A percentile compares a stretch with the other conserved stretches of the same genome.
Conservation (phyloP, 2,797 vertebrate species). For the Cirrhinus molitorella region DNA sequence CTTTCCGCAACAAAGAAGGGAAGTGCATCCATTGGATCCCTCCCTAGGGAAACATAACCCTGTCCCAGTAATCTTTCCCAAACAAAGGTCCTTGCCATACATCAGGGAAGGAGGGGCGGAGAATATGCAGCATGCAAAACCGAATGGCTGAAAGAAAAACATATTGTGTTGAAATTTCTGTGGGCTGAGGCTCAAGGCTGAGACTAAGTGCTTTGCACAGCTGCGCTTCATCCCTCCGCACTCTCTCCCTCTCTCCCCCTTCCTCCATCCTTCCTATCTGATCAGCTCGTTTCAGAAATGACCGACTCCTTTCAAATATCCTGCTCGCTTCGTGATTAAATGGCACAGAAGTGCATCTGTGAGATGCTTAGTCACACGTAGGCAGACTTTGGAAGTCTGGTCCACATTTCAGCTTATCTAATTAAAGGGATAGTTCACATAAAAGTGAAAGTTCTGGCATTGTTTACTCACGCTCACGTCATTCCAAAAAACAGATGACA, state of each 20-base stretch:
- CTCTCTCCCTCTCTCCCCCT: slow-evolving; percentile 41
- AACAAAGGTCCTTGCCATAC: slow-evolving; percentile 83
- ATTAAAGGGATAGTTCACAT: background rate
- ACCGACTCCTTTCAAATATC: slow-evolving; percentile 26
- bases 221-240: slow-evolving; percentile 55
- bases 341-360: background rate
- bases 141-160: slow-evolving; percentile 54
- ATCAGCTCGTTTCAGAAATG: slow-evolving; percentile 45
- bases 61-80: slow-evolving; percentile 84
- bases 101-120: slow-evolving; percentile 74
- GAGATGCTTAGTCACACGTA: slow-evolving; percentile 5
- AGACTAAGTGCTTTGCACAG: slow-evolving; percentile 58
- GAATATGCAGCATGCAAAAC: slow-evolving; percentile 53
- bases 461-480: background rate
- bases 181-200: slow-evolving; percentile 62
- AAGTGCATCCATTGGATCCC: slow-evolving; percentile 85
- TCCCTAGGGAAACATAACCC: slow-evolving; percentile 86
- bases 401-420: background rate
- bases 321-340: background rate
- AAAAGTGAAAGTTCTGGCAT: background rate
- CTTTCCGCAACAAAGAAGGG: slow-evolving; percentile 81
- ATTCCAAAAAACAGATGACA: background rate
- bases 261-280: slow-evolving; percentile 42
- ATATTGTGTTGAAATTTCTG: slow-evolving; percentile 64
- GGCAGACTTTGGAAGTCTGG: background rate